Conservation (phyloP, 2,797 vertebrate genomes). For the Tenualosa ilisha region DNA sequence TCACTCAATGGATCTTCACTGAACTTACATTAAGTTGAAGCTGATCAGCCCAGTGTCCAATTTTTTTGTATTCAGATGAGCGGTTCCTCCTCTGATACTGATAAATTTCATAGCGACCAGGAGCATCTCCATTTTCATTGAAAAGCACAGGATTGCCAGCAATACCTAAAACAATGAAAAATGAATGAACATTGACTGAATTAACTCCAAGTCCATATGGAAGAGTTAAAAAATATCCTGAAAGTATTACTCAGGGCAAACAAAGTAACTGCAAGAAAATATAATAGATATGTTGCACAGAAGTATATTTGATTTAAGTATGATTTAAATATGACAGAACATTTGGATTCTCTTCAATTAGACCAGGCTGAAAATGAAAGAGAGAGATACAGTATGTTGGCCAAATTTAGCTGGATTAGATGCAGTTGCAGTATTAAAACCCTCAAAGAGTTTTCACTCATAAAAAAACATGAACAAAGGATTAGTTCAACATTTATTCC, state of each 20-base stretch:
- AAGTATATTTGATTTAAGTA: background rate
- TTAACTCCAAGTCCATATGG: background rate
- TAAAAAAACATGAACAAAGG: no score
- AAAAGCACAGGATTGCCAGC: conserved; percentile 95
- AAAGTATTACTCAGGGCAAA: background rate
- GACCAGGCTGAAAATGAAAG: background rate
- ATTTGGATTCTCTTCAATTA: background rate
- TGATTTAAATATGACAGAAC: background rate
- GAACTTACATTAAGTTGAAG: conserved; percentile 86
- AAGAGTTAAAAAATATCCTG: background rate
- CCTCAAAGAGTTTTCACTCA: no score
- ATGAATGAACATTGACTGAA: background rate
- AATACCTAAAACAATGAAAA: conserved; percentile 79
- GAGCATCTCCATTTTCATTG: conserved; percentile 95
- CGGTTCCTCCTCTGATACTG: conserved; percentile 93
- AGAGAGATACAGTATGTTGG: no score
- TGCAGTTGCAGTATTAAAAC: no score
- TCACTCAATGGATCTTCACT: background rate
- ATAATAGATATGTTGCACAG: background rate
- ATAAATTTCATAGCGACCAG: conserved; percentile 96
- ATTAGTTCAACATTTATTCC: no score
- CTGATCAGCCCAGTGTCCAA: conserved; percentile 94
- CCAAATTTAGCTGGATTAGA: no score
- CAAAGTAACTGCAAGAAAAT: background rate
- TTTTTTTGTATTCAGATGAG: conserved; percentile 91